Evolutionary conservation across 2,113 vertebrate species (phyloP).

Genomic region (Tetraodon nigroviridis): DNA sequence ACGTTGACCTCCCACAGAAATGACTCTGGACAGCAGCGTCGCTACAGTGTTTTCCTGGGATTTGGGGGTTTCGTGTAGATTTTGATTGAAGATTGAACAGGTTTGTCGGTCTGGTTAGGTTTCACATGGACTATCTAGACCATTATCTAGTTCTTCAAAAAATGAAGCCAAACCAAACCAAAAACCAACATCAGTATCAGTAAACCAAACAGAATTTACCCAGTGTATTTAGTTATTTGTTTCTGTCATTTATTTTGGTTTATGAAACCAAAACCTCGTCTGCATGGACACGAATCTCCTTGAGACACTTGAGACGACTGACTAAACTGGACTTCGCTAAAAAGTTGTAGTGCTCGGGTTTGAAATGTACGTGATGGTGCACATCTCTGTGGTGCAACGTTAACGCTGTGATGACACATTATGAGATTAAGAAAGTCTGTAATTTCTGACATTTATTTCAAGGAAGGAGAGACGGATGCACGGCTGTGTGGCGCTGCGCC

Average conservation of each 20-base stretch:
- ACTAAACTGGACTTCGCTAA: slow-evolving; percentile 21
- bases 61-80: too few relatives aligned
- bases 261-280: slow-evolving; percentile 10
- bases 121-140: too few relatives aligned
- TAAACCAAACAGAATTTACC: neutral
- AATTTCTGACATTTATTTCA: slow-evolving; percentile 14
- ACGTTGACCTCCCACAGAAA: slow-evolving; percentile 36
- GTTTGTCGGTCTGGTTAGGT: too few relatives aligned
- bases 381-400: slow-evolving; percentile 1
- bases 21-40: too few relatives aligned
- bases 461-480: slow-evolving; percentile 9
- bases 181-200: too few relatives aligned
- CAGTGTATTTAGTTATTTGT: too few relatives aligned
- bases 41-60: too few relatives aligned
- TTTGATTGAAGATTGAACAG: too few relatives aligned
- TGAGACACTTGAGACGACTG: slow-evolving; percentile 13
- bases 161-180: too few relatives aligned
- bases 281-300: slow-evolving; percentile 25
- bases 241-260: neutral
- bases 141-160: too few relatives aligned
- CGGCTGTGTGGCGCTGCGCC: slow-evolving; percentile 1
- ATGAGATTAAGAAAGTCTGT: slow-evolving; percentile 24
- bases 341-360: slow-evolving; percentile 12
- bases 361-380: slow-evolving; percentile 10
- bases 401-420: slow-evolving; percentile 14